Evolutionary conservation across 2,113 vertebrate species (phyloP), one percentile per base, ranked within the genome.

Genomic region (Perca schrenkii): DNA sequence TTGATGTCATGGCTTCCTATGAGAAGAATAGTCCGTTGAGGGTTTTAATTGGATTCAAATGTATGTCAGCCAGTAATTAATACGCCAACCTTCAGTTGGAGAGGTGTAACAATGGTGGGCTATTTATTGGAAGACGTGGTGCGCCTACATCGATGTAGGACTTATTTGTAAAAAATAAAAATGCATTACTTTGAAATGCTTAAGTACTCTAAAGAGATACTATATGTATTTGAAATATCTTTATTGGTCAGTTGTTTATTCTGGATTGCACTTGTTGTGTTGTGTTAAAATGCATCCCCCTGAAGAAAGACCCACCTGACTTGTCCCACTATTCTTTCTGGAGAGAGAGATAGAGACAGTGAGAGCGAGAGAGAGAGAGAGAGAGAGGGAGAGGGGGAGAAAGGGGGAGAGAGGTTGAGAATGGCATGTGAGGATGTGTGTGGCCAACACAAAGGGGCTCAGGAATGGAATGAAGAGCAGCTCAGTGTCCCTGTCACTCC

Each of bases 391-490:
- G 1, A 6, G 17, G 19, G 22, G 15, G 36, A 71, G 34, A 67
- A 31, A 80, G 72, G 80, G 77, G 54, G 53, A 86, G 68, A 76
- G 88, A 74, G 84, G 85, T 91, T 86, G 85, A 89, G 91, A 91
- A 91, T 91, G 90, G 92, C 75, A 92, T 91, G 82, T 77, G 78
- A 68, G 80, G 89, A 89, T 83, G 80, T 83, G 83, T 89, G 91
- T 84, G 86, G 68, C 80, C 46, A 71, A 77, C 47, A 89, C 84
- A 88, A 84, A 89, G 81, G 79, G 79, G 87, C 86, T 92, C 91
- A 89, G 76, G 87, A 90, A 80, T 88, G 92, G 90, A 93, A 93
- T 93, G 90, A 86, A 70, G 63, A 80, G 80, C 88, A 82, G 88
- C 66, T 71, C 79, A 71, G 80, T 80, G 86, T 84, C 84, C 83